Conservation (phyloP, 2,113 vertebrate genomes). For the Pygoscelis antarcticus region DNA sequence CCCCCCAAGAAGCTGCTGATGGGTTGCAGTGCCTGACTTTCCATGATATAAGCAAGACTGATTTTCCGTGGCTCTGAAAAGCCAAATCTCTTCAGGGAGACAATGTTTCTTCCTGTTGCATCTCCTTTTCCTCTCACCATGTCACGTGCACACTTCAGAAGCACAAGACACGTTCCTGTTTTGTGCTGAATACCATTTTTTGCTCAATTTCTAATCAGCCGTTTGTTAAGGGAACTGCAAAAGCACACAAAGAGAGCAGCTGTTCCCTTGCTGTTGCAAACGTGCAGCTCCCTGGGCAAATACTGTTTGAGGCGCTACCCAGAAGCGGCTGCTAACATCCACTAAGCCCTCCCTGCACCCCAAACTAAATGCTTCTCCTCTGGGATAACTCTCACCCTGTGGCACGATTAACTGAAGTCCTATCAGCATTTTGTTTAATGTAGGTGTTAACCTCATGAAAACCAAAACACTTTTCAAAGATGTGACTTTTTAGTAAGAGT, state of each 20-base stretch:
- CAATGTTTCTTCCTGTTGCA: neutral
- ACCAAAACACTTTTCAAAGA: neutral
- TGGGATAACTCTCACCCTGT: neutral
- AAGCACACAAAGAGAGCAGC: conserved; percentile 65
- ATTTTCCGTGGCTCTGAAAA: neutral
- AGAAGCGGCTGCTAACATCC: neutral
- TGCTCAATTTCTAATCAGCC: conserved; percentile 68
- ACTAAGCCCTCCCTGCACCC: neutral
- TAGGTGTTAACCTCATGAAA: neutral
- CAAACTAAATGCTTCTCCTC: neutral
- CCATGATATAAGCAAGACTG: neutral
- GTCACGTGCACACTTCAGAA: conserved; percentile 17
- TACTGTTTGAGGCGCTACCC: neutral
- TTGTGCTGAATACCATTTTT: conserved; percentile 53
- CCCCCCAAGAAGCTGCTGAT: neutral
- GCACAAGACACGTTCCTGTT: conserved; percentile 59
- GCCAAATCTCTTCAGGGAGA: neutral
- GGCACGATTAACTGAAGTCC: neutral
- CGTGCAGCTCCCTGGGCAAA: neutral
- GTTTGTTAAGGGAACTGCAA: conserved; percentile 43
- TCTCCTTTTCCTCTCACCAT: conserved; percentile 2
- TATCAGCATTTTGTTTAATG: neutral
- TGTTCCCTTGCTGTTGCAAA: conserved; percentile 25
- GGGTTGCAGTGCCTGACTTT: neutral
- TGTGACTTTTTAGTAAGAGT: neutral